Percentiles rank a stretch among this genome's conserved stretches.
Conservation (phyloP, 2,888 invertebrate genomes). For the Pachymerium ferrugineum region DNA sequence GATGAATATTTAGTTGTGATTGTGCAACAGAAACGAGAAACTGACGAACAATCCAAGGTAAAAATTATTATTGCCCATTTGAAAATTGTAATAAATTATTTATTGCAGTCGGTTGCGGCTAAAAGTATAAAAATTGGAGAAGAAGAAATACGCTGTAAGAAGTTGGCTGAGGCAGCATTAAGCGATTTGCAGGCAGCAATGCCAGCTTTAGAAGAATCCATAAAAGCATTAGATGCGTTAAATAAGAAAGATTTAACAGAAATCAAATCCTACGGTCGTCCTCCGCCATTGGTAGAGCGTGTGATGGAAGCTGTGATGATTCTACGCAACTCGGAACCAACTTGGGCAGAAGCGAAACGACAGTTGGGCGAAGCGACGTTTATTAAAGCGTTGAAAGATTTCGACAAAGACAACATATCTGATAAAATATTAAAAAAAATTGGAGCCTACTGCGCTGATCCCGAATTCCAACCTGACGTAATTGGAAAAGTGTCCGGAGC, state of each 20-base stretch:
- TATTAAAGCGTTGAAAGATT: slow-evolving; percentile 68
- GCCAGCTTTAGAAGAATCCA: slow-evolving; percentile 78
- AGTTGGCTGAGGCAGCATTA: slow-evolving; percentile 73
- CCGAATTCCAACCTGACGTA: slow-evolving; percentile 80
- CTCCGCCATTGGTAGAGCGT: slow-evolving; percentile 80
- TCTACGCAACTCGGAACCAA: slow-evolving; percentile 67
- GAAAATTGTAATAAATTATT: neutral
- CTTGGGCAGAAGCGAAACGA: slow-evolving; percentile 81
- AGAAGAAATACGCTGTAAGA: slow-evolving; percentile 74
- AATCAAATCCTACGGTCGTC: slow-evolving; percentile 81
- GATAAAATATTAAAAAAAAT: slow-evolving; percentile 77
- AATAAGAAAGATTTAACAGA: slow-evolving; percentile 84
- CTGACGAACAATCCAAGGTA: slow-evolving; percentile 66
- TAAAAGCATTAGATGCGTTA: slow-evolving; percentile 64
- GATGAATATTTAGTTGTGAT: slow-evolving; percentile 78
- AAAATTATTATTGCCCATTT: slow-evolving; percentile 36
- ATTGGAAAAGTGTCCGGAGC: slow-evolving; percentile 77
- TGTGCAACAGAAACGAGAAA: slow-evolving; percentile 71
- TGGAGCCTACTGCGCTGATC: slow-evolving; percentile 67
- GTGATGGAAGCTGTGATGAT: slow-evolving; percentile 87
- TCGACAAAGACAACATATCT: slow-evolving; percentile 80
- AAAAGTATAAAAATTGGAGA: slow-evolving; percentile 67
- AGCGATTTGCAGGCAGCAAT: slow-evolving; percentile 76
- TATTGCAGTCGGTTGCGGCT: slow-evolving; percentile 53
- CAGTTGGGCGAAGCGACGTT: slow-evolving; percentile 77